These are phyloP conservation scores for Bufo bufo DNA, from an alignment of 2,113 vertebrate species.

Conservation along the genomic window DNA sequence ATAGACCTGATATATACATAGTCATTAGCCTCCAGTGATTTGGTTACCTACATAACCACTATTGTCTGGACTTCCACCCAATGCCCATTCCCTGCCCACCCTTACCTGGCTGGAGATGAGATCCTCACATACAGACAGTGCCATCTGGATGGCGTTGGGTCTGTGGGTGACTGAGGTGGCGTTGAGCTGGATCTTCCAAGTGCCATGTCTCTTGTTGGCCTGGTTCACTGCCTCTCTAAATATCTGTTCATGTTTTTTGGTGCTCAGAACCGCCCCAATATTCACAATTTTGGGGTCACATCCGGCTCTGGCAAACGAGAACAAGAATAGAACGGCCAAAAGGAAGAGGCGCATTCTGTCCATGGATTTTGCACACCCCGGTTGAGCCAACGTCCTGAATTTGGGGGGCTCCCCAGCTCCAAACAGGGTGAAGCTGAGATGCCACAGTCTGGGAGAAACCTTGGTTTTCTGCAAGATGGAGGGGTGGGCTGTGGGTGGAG, in stretches of 20 bases:
- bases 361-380: constrained; percentile 58
- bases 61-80: neutral
- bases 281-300: constrained; percentile 93
- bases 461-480: neutral
- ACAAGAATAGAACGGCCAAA: constrained; percentile 85
- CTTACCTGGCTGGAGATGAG: constrained; percentile 95
- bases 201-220: constrained; percentile 88
- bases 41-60: neutral
- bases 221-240: constrained; percentile 91
- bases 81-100: neutral
- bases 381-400: constrained; percentile 48
- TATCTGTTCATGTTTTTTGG: constrained; percentile 92
- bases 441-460: neutral
- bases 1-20: neutral
- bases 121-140: constrained; percentile 95
- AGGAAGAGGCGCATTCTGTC: constrained; percentile 83
- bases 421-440: constrained; percentile 43
- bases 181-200: constrained; percentile 94
- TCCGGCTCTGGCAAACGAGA: constrained; percentile 84
- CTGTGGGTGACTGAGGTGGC: constrained; percentile 97
- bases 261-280: constrained; percentile 93
- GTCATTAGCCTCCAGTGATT: neutral
- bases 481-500: constrained; percentile 10
- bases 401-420: constrained; percentile 36
- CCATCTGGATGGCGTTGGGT: constrained; percentile 97